phyloP scores from a whole-genome alignment of 2,888 invertebrate species.

The Zeuzera pyrina region DNA sequence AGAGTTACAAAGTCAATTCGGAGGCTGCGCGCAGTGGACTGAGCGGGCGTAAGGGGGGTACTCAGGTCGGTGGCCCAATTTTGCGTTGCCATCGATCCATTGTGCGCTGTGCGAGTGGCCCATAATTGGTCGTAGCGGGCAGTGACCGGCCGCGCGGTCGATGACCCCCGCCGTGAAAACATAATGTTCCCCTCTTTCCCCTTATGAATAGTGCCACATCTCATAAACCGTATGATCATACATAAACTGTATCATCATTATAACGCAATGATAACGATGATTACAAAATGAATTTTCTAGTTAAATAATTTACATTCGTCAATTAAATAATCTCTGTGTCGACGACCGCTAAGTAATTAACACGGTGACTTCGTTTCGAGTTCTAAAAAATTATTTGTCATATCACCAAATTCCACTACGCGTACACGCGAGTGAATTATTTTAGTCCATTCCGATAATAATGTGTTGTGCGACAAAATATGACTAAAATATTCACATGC shows the following conservation, averaged over 20 bases:
- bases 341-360: conserved; percentile 50
- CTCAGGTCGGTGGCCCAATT: conserved; percentile 62
- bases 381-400: conserved; percentile 16
- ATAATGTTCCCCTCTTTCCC: conserved; percentile 47
- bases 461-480: too few species aligned
- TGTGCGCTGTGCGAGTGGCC: conserved; percentile 72
- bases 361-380: conserved; percentile 54
- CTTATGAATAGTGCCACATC: conserved; percentile 2
- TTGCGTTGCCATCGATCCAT: conserved; percentile 71
- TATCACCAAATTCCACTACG: not conserved
- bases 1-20: too few species aligned
- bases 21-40: conserved; percentile 7
- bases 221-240: not conserved
- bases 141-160: conserved; percentile 66
- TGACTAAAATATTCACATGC: too few species aligned
- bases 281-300: conserved; percentile 2
- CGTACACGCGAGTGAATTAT: too few species aligned
- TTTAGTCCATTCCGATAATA: too few species aligned
- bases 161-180: conserved; percentile 63
- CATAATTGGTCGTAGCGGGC: conserved; percentile 72
- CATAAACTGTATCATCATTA: too few species aligned
- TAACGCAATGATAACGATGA: too few species aligned
- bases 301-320: conserved; percentile 11
- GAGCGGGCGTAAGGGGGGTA: conserved; percentile 29
- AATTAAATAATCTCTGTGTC: conserved; percentile 39